Percentiles rank a stretch among this genome's conserved stretches.
Conservation (phyloP, 2,113 vertebrate species). For the Phyllostomus hastatus region DNA sequence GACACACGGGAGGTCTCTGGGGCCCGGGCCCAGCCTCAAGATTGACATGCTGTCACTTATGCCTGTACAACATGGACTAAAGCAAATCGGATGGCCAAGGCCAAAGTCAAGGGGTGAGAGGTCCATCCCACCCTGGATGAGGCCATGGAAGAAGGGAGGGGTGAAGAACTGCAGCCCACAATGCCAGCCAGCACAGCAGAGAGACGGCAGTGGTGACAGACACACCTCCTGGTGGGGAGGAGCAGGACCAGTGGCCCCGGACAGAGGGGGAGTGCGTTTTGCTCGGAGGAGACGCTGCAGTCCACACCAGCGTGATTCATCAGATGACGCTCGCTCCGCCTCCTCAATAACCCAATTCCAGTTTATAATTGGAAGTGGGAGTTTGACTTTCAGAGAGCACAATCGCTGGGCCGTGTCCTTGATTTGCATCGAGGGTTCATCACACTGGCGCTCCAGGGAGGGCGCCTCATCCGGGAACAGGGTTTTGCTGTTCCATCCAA, state of each 20-base stretch:
- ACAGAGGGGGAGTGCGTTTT: neutral
- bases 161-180: neutral
- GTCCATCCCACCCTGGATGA: neutral
- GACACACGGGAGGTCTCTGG: neutral
- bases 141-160: neutral
- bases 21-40: neutral
- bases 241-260: neutral
- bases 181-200: too few species aligned
- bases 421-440: neutral
- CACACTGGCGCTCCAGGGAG: neutral
- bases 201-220: fast-evolving
- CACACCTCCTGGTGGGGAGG: neutral
- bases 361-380: neutral
- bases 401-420: too few species aligned
- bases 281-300: neutral
- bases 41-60: neutral
- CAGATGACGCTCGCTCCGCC: neutral
- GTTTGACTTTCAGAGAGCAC: neutral
- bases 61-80: fast-evolving
- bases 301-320: neutral
- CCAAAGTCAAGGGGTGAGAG: neutral
- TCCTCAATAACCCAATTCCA: neutral
- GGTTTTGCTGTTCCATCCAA: neutral
- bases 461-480: neutral
- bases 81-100: neutral